These are phyloP conservation scores for Lates calcarifer DNA, from an alignment of 2,113 vertebrate species.

Conservation along the genomic window DNA sequence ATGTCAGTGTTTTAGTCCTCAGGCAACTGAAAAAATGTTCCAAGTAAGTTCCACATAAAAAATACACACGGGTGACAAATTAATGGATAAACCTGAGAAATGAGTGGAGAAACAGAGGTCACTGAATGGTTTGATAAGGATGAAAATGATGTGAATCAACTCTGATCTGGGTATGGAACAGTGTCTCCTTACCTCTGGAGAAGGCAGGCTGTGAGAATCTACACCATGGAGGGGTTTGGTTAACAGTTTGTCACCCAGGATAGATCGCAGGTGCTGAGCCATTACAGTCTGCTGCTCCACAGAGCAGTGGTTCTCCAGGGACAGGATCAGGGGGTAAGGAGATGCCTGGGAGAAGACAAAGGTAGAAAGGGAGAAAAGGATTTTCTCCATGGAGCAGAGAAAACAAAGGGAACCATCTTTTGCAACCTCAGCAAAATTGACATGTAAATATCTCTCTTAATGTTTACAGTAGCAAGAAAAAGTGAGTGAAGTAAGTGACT, in stretches of 20 bases:
- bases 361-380: background rate
- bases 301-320: conserved; percentile 97
- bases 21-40: background rate
- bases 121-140: no score
- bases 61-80: no score
- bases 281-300: conserved; percentile 93
- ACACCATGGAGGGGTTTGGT: conserved; percentile 79
- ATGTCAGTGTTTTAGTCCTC: background rate
- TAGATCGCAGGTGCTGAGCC: conserved; percentile 89
- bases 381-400: background rate
- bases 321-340: conserved; percentile 93
- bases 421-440: background rate
- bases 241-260: conserved; percentile 93
- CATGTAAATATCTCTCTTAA: background rate
- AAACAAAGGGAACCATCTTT: background rate
- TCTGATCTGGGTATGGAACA: background rate
- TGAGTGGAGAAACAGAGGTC: no score
- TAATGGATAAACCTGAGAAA: no score
- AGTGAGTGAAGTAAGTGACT: no score
- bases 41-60: background rate
- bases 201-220: conserved; percentile 82
- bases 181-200: conserved; percentile 88
- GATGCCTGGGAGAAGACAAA: conserved; percentile 84
- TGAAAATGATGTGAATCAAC: no score
- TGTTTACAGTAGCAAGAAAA: no score